These are phyloP conservation scores for Tromatobia lineatoria DNA, from an alignment of 2,888 invertebrate species.

Conservation along the genomic window DNA sequence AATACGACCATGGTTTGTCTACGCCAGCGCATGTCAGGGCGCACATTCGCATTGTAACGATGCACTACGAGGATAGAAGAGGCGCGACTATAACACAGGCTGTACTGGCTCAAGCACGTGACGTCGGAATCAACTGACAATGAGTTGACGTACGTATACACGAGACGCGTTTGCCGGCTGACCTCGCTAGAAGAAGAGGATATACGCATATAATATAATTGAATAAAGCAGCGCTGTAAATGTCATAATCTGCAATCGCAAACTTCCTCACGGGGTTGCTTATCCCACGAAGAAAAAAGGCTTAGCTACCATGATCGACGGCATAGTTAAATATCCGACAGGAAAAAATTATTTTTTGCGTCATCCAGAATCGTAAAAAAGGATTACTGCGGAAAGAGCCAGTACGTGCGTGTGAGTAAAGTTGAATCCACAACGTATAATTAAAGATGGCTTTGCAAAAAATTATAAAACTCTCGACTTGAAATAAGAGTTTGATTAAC, in stretches of 20 bases:
- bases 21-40: slow-evolving; percentile 16
- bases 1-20: slow-evolving; percentile 13
- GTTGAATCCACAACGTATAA: too few relatives aligned
- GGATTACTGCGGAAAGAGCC: too few relatives aligned
- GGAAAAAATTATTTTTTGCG: too few relatives aligned
- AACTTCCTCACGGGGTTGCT: neutral
- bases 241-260: neutral
- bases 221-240: slow-evolving; percentile 8
- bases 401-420: too few relatives aligned
- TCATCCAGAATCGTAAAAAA: too few relatives aligned
- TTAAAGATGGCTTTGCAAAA: too few relatives aligned
- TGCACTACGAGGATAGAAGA: neutral
- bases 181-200: slow-evolving; percentile 8
- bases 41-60: slow-evolving; percentile 6
- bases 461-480: too few relatives aligned
- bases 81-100: neutral
- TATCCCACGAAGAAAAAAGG: neutral
- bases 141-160: slow-evolving; percentile 10
- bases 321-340: too few relatives aligned
- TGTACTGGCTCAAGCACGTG: slow-evolving; percentile 1
- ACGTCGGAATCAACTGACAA: slow-evolving; percentile 17
- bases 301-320: neutral
- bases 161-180: slow-evolving; percentile 20
- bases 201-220: slow-evolving; percentile 5
- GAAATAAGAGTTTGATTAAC: too few relatives aligned